phyloP scores from a whole-genome alignment of 2,888 invertebrate species.

The Diaperis boleti region DNA sequence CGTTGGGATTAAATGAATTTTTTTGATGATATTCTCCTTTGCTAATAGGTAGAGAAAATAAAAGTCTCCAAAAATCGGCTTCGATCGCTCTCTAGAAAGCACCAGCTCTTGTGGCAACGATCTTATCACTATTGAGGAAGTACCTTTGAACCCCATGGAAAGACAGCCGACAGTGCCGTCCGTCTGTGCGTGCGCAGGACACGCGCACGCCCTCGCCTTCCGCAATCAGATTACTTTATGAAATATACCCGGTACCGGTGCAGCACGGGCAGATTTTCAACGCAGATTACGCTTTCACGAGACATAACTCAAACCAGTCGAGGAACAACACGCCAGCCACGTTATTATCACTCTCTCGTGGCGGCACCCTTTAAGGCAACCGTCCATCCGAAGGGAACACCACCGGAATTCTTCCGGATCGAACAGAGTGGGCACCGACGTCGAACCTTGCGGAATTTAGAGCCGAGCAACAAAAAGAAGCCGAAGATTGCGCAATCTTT shows the following conservation, averaged over 20 bases:
- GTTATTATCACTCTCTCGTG: conserved; percentile 28
- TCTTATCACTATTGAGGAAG: too few relatives aligned
- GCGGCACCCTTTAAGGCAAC: conserved; percentile 34
- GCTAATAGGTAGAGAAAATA: too few relatives aligned
- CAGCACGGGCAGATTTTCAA: conserved; percentile 38
- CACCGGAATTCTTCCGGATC: too few relatives aligned
- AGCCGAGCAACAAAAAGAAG: conserved; percentile 10
- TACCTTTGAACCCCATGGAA: too few relatives aligned
- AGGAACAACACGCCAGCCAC: conserved; percentile 30
- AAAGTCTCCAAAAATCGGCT: too few relatives aligned
- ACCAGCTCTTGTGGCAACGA: too few relatives aligned
- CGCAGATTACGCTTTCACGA: conserved; percentile 37
- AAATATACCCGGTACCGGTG: conserved; percentile 36
- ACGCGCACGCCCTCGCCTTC: conserved; percentile 43
- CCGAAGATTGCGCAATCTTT: conserved; percentile 35
- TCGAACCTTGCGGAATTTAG: conserved; percentile 25
- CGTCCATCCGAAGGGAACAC: too few relatives aligned
- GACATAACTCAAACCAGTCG: conserved; percentile 33
- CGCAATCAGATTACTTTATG: conserved; percentile 46
- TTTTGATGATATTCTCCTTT: too few relatives aligned
- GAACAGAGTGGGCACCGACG: too few relatives aligned
- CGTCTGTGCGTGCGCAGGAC: conserved; percentile 45
- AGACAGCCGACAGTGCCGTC: conserved; percentile 23
- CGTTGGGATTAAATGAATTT: too few relatives aligned
- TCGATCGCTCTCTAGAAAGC: too few relatives aligned